Percentiles rank a stretch among this genome's conserved stretches.
phyloP scores from a whole-genome alignment of 2,888 invertebrate species.

The Agriopis leucophaearia region DNA sequence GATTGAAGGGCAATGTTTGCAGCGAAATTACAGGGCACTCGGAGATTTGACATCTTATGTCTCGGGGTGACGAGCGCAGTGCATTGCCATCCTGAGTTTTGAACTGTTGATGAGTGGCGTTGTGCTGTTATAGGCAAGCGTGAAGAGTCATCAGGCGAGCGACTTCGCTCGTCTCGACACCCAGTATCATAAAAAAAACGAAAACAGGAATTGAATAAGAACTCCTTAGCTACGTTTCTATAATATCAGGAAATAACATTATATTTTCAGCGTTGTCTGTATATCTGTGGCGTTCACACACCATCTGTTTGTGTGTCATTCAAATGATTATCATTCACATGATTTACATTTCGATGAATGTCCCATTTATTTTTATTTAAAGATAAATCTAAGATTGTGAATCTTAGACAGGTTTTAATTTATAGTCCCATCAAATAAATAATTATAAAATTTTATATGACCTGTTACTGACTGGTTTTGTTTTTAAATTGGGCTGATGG shows the following conservation, averaged over 20 bases:
- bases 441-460: constrained; percentile 13
- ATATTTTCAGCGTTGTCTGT: constrained; percentile 17
- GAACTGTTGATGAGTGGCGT: too few species aligned
- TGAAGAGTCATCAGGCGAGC: too few species aligned
- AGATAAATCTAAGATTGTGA: constrained; percentile 9
- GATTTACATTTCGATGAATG: constrained; percentile 1
- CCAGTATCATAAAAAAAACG: too few species aligned
- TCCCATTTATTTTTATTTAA: constrained; percentile 1
- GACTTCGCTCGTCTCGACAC: too few species aligned
- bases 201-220: not conserved
- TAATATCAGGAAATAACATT: constrained; percentile 10
- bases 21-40: too few species aligned
- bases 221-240: not conserved
- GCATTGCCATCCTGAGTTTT: too few species aligned
- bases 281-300: too few species aligned
- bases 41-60: too few species aligned
- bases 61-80: too few species aligned
- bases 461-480: constrained; percentile 23
- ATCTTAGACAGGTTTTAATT: constrained; percentile 30
- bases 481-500: constrained; percentile 25
- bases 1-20: too few species aligned
- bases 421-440: constrained; percentile 27
- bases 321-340: not conserved
- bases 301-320: not conserved
- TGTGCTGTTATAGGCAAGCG: too few species aligned